phyloP scores from a whole-genome alignment of 2,797 vertebrate species.

The Dipus sagitta region DNA sequence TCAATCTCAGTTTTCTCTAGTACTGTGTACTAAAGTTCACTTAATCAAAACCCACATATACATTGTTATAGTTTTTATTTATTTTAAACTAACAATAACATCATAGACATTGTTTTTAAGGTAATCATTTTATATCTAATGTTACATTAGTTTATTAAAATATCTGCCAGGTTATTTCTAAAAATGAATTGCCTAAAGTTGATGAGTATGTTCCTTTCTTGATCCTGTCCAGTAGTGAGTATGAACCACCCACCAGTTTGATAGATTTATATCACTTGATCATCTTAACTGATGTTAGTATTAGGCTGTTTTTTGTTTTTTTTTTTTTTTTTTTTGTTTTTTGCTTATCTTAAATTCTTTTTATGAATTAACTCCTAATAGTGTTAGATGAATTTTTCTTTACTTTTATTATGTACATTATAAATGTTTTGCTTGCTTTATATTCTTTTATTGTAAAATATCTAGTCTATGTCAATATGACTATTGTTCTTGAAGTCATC shows the following conservation, averaged over 20 bases:
- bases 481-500: slow-evolving; percentile 18
- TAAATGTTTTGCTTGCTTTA: slow-evolving; percentile 24
- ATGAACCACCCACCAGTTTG: background rate
- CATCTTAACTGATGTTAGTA: slow-evolving; percentile 20
- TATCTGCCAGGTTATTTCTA: background rate
- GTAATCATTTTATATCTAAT: background rate
- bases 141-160: slow-evolving; percentile 23
- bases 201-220: background rate
- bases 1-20: background rate
- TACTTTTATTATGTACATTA: background rate
- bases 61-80: background rate
- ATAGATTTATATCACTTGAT: background rate
- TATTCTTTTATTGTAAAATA: slow-evolving; percentile 14
- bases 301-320: background rate
- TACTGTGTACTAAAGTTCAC: background rate
- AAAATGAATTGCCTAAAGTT: slow-evolving; percentile 15
- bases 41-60: background rate
- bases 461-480: background rate
- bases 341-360: slow-evolving; percentile 5
- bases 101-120: background rate
- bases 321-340: no score
- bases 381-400: background rate
- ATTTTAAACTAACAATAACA: background rate
- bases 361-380: background rate
- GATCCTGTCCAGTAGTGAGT: background rate